Percentiles rank a stretch among this genome's conserved stretches.
phyloP scores from a whole-genome alignment of 2,797 vertebrate species.

The Platyrinchus mystaceus region DNA sequence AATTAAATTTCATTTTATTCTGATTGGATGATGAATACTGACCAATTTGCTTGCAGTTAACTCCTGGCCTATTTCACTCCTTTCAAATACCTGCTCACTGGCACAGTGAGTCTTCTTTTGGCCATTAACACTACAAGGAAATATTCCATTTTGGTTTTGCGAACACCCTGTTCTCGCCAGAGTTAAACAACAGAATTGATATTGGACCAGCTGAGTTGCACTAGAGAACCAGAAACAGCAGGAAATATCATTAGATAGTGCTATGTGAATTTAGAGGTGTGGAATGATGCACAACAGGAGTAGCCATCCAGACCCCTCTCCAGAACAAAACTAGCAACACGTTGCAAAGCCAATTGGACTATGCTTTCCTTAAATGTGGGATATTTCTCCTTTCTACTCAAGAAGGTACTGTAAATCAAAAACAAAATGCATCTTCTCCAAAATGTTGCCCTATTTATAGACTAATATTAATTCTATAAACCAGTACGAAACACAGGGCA shows the following conservation, averaged over 20 bases:
- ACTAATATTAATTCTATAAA: not conserved
- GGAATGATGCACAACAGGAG: not conserved
- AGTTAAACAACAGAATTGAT: not conserved
- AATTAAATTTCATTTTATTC: constrained; percentile 32
- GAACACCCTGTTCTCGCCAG: not conserved
- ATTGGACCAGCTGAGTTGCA: not conserved
- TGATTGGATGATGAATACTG: not conserved
- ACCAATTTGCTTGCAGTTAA: not conserved
- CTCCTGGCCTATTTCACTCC: not conserved
- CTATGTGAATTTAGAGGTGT: not conserved
- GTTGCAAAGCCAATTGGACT: not conserved
- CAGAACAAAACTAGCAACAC: not conserved
- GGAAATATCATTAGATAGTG: not conserved
- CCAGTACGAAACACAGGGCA: not conserved
- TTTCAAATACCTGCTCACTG: not conserved
- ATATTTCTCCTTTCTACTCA: not conserved
- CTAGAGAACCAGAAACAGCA: not conserved
- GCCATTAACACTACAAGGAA: not conserved
- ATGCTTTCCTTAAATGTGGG: not conserved
- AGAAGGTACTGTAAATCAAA: not conserved
- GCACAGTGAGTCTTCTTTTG: not conserved
- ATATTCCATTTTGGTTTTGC: not conserved
- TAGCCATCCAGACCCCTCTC: not conserved
- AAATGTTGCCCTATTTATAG: not conserved
- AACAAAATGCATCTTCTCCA: not conserved